Conservation (phyloP, 2,113 vertebrate species). For the Centropus unirufus region DNA sequence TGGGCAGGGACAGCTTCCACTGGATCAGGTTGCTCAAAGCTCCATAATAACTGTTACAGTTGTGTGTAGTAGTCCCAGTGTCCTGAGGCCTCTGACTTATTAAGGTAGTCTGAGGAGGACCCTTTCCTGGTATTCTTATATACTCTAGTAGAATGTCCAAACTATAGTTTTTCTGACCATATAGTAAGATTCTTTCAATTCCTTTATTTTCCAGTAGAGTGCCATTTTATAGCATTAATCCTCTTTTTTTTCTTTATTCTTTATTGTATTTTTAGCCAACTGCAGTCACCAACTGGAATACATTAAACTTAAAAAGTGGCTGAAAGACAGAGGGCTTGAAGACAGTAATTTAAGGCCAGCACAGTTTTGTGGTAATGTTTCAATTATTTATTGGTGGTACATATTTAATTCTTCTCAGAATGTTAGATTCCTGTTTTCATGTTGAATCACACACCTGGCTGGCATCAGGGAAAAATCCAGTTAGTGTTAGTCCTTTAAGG, state of each 20-base stretch:
- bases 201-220: background rate
- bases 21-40: too few species aligned
- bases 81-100: background rate
- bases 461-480: background rate
- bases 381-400: background rate
- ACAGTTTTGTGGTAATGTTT: conserved; percentile 83
- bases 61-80: background rate
- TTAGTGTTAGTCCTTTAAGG: background rate
- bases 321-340: conserved; percentile 85
- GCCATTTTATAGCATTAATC: background rate
- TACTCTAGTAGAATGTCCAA: background rate
- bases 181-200: background rate
- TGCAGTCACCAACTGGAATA: conserved; percentile 80
- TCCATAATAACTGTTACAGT: background rate
- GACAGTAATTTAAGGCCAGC: conserved; percentile 80
- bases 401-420: background rate
- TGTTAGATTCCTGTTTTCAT: background rate
- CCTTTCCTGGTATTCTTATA: background rate
- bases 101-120: background rate
- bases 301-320: conserved; percentile 85
- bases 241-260: too few species aligned
- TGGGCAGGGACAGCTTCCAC: too few species aligned
- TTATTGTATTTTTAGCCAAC: conserved; percentile 76
- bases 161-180: background rate
- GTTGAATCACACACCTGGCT: background rate